A percentile compares a stretch with the other conserved stretches of the same genome.
Conservation (phyloP, 2,888 invertebrate genomes). For the Catonia carolina region DNA sequence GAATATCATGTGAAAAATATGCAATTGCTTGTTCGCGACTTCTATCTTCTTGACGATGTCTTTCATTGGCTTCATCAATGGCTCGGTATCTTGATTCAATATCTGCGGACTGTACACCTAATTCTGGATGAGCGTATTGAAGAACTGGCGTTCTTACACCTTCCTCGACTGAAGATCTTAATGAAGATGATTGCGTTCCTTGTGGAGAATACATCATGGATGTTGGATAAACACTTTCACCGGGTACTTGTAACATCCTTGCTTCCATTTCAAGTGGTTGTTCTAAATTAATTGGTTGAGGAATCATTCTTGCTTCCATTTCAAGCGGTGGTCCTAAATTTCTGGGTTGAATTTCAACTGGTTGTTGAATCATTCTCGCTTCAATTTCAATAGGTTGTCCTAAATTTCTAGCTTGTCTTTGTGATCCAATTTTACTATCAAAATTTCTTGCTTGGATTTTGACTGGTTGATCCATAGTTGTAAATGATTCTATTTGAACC, state of each 20-base stretch:
- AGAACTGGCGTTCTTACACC: conserved; percentile 66
- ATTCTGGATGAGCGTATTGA: conserved; percentile 72
- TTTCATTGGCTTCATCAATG: neutral
- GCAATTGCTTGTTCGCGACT: conserved; percentile 36
- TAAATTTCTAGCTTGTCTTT: no score
- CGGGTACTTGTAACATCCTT: conserved; percentile 63
- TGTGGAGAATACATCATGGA: conserved; percentile 56
- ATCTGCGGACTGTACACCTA: conserved; percentile 70
- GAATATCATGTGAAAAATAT: conserved; percentile 49
- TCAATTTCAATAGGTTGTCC: neutral
- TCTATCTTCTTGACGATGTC: conserved; percentile 19
- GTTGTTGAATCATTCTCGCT: neutral
- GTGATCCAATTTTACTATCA: no score
- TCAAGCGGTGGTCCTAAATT: neutral
- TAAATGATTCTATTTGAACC: no score
- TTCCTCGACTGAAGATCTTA: conserved; percentile 54
- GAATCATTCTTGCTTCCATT: conserved; percentile 60
- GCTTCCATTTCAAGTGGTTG: conserved; percentile 53
- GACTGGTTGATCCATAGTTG: no score
- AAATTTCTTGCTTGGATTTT: conserved; percentile 7
- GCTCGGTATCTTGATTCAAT: conserved; percentile 32
- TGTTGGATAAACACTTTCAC: conserved; percentile 54
- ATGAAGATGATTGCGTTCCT: conserved; percentile 47
- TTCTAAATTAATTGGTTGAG: no score
- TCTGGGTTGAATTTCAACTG: conserved; percentile 5